Evolutionary conservation across 2,797 vertebrate species (phyloP), one percentile per base, ranked within the genome.

Genomic region (Kryptopterus vitreolus): DNA sequence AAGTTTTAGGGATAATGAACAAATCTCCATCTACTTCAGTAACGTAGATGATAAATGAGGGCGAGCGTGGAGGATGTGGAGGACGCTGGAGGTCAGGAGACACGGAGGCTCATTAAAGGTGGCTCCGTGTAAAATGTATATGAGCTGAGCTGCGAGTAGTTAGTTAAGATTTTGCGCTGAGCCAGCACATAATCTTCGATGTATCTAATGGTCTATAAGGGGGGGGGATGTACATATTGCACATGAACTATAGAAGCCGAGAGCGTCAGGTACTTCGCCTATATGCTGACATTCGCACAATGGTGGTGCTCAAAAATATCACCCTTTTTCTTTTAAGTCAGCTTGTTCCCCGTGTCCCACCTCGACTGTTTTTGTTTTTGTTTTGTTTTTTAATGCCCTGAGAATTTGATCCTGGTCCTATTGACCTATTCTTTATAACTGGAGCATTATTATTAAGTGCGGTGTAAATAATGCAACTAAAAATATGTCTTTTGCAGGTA

Each of bases 1-100:
- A 43, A 9, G 38, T 9, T 43, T 43, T 9, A 43, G 38, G 38
- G 38, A 43, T 5, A 43, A 43, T 7, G 38, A 7, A 43, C 38
- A 43, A 43, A 43, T 9, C 38, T 38, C 38, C 38, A 38, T 38
- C 38, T 38, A 38, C 59, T 18, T 15, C 3, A 31, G 24, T 12
- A 68, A 73, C n/a, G n/a, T n/a, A n/a, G n/a, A n/a, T n/a, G 62
- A 63, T 82, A 77, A 70, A 78, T 11, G 75, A 58, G 77, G 16
- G 26, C 20, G 63, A 66, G 22, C 3, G 50, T 59, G 61, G 61
- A 31, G 48, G 48, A 46, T 68, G 63, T 84, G 83, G 81, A 71
- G 62, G 31, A 52, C 20, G 31, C 52, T 4, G 31, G 70, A 38
- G 50, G 70, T 73, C 70, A 57, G 29, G 50, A 57, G 31, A 55